phyloP scores from a whole-genome alignment of 2,797 vertebrate genomes.

The Bovichtus variegatus region DNA sequence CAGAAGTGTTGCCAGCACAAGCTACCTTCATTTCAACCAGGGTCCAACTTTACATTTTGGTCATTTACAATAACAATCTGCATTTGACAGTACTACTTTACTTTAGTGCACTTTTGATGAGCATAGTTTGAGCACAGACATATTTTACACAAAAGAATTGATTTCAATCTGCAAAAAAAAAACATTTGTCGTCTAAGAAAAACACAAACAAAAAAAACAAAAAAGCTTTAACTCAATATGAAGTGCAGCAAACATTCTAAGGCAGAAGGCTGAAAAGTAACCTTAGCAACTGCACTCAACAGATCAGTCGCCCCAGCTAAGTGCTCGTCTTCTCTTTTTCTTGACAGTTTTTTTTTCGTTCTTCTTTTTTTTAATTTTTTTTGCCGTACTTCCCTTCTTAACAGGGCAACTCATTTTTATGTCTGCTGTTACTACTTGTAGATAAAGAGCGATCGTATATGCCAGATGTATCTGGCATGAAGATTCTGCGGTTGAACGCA shows the following conservation, averaged over 20 bases:
- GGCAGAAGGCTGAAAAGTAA: constrained; percentile 6
- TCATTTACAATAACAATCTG: background rate
- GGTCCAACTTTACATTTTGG: background rate
- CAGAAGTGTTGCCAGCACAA: background rate
- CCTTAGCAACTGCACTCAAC: constrained; percentile 81
- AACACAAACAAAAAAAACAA: background rate
- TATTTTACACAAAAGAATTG: background rate
- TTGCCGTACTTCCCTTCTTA: constrained; percentile 82
- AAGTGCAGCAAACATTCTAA: background rate
- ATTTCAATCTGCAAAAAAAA: background rate
- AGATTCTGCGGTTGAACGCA: constrained; percentile 53
- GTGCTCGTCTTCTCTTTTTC: constrained; percentile 33
- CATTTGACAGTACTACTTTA: background rate
- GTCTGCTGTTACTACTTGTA: constrained; percentile 86
- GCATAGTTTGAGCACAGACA: background rate
- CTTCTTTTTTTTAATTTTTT: constrained; percentile 33
- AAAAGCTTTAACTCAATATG: background rate
- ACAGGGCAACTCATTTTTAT: constrained; percentile 93
- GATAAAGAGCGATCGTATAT: constrained; percentile 31
- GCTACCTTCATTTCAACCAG: background rate
- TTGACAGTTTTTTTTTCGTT: background rate
- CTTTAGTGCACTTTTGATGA: background rate
- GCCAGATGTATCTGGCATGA: constrained; percentile 33
- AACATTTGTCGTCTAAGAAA: background rate
- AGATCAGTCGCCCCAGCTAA: constrained; percentile 71